phyloP scores from a whole-genome alignment of 1,140 invertebrate species.

The Halictus rubicundus region DNA sequence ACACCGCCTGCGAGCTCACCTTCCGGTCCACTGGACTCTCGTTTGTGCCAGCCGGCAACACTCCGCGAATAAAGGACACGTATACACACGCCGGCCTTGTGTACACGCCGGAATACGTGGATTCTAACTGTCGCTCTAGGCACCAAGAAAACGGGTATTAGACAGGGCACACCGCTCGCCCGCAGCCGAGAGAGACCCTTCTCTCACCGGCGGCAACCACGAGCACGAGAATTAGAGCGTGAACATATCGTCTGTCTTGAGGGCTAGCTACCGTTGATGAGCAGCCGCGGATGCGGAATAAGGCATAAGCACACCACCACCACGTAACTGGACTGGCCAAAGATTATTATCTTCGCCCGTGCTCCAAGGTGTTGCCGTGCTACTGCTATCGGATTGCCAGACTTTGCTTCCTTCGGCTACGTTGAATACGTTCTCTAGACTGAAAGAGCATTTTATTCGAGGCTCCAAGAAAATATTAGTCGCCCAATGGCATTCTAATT shows the following conservation, averaged over 20 bases:
- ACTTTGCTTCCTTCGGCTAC: too few relatives aligned
- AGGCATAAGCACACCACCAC: conserved; percentile 28
- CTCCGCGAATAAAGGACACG: conserved; percentile 32
- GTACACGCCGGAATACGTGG: conserved; percentile 35
- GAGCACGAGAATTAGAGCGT: conserved; percentile 62
- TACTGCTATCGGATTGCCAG: too few relatives aligned
- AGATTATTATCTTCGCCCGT: neutral
- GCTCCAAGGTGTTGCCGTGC: neutral
- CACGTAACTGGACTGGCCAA: too few relatives aligned
- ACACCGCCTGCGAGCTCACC: conserved; percentile 39
- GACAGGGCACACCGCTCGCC: neutral
- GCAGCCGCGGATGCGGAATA: conserved; percentile 38
- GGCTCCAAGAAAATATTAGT: too few relatives aligned
- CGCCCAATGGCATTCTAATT: too few relatives aligned
- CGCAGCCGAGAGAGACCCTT: neutral
- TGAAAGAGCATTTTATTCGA: too few relatives aligned
- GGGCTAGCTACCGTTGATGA: conserved; percentile 45
- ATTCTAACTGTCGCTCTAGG: conserved; percentile 42
- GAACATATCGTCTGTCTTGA: conserved; percentile 55
- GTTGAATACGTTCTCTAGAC: too few relatives aligned
- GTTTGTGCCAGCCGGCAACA: conserved; percentile 37
- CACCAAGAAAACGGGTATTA: conserved; percentile 38
- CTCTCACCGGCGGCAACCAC: conserved; percentile 29
- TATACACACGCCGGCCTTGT: conserved; percentile 4
- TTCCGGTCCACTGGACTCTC: conserved; percentile 52